phyloP scores from a whole-genome alignment of 2,888 invertebrate genomes.

The Papilio demoleus region DNA sequence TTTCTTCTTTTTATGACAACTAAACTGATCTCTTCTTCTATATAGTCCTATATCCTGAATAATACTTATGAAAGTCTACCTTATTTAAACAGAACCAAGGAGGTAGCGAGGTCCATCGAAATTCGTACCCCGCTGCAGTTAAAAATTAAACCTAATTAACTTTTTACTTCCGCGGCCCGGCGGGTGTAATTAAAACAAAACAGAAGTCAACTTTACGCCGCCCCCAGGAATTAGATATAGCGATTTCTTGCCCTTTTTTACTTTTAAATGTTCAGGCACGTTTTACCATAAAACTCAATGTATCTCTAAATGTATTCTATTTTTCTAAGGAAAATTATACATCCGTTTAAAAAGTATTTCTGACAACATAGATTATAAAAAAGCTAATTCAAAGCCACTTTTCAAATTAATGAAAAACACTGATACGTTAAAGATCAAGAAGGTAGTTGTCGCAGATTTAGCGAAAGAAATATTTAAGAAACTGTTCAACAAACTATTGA shows the following conservation, averaged over 20 bases:
- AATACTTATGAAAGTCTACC: slow-evolving; percentile 30
- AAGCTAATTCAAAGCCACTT: neutral
- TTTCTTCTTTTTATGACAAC: too few species aligned
- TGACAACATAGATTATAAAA: neutral
- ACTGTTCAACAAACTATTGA: too few species aligned
- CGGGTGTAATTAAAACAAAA: slow-evolving; percentile 75
- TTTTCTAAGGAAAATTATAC: neutral
- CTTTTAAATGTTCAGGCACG: slow-evolving; percentile 39
- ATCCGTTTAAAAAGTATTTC: neutral
- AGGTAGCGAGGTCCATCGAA: slow-evolving; percentile 49
- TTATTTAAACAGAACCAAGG: slow-evolving; percentile 33
- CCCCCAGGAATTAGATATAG: slow-evolving; percentile 65
- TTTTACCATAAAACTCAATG: slow-evolving; percentile 36
- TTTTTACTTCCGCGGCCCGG: slow-evolving; percentile 68
- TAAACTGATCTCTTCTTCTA: too few species aligned
- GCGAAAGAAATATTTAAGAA: neutral
- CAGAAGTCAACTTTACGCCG: slow-evolving; percentile 72
- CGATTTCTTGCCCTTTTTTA: slow-evolving; percentile 51
- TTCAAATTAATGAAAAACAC: neutral
- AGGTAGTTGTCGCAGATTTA: neutral
- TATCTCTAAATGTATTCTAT: slow-evolving; percentile 13
- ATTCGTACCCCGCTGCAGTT: slow-evolving; percentile 60
- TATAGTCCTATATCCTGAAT: too few species aligned
- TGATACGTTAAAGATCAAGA: neutral
- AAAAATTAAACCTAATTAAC: slow-evolving; percentile 78